Conservation (phyloP, 1,140 invertebrate species). For the Drosophila saltans region DNA sequence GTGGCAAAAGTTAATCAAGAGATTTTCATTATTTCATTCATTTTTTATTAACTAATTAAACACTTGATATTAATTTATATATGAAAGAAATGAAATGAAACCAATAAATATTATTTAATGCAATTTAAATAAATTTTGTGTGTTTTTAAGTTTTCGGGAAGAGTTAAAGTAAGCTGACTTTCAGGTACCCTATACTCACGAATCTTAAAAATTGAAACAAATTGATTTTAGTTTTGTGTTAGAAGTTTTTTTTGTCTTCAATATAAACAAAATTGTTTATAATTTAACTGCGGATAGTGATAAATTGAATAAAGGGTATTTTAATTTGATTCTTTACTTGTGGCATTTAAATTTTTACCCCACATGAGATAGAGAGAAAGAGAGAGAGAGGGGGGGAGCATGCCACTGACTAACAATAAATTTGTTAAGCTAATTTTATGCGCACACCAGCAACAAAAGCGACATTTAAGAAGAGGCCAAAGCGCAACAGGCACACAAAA, state of each 20-base stretch:
- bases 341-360: conserved; percentile 56
- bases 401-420: conserved; percentile 69
- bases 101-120: conserved; percentile 80
- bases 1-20: conserved; percentile 35
- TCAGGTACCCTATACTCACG: too few species aligned
- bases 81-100: conserved; percentile 59
- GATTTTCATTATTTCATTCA: conserved; percentile 49
- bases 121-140: conserved; percentile 20
- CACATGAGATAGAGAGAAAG: too few species aligned
- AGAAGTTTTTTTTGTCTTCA: too few species aligned
- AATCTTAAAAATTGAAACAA: too few species aligned
- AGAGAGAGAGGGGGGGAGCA: conserved; percentile 28
- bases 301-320: neutral
- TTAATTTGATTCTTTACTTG: conserved; percentile 18
- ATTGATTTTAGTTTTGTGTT: too few species aligned
- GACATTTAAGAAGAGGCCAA: conserved; percentile 35
- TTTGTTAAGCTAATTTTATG: conserved; percentile 71
- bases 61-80: conserved; percentile 37
- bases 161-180: neutral
- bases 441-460: conserved; percentile 43
- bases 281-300: too few species aligned
- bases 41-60: conserved; percentile 48
- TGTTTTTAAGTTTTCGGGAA: neutral
- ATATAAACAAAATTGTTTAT: too few species aligned
- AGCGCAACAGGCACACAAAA: conserved; percentile 66